These are phyloP conservation scores for Lycocerus yunnanus DNA, from an alignment of 2,888 invertebrate species.

Conservation along the genomic window DNA sequence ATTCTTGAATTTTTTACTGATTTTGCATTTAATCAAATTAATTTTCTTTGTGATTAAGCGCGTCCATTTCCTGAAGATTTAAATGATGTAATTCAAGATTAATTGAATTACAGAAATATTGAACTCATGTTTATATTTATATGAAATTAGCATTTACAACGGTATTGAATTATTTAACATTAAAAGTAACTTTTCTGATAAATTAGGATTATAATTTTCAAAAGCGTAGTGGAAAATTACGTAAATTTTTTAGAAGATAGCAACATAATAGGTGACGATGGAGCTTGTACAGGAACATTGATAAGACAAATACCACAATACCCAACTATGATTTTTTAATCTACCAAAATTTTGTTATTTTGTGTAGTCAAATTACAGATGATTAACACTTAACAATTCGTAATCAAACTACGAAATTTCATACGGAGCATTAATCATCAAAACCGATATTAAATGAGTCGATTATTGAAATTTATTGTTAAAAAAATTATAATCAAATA, in stretches of 20 bases:
- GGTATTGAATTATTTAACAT: background rate
- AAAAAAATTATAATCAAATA: no score
- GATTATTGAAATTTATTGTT: no score
- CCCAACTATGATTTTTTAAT: background rate
- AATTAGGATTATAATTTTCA: background rate
- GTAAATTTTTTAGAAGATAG: background rate
- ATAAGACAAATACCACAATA: background rate
- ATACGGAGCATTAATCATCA: no score
- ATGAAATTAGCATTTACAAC: background rate
- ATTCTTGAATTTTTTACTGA: background rate
- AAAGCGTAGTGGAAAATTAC: background rate
- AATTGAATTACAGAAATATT: background rate
- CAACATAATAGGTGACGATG: background rate
- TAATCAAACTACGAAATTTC: no score
- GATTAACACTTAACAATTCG: background rate
- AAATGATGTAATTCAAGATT: background rate
- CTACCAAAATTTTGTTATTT: background rate
- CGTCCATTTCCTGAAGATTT: background rate
- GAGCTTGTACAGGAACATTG: background rate
- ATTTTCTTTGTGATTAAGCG: background rate
- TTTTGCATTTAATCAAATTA: background rate
- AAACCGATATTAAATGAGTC: no score
- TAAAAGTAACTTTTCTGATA: background rate
- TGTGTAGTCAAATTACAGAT: background rate
- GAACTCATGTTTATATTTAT: background rate